Percentiles rank a stretch among this genome's conserved stretches.
These are phyloP conservation scores for Rhagonycha lutea DNA, from an alignment of 2,888 invertebrate species.

Conservation along the genomic window DNA sequence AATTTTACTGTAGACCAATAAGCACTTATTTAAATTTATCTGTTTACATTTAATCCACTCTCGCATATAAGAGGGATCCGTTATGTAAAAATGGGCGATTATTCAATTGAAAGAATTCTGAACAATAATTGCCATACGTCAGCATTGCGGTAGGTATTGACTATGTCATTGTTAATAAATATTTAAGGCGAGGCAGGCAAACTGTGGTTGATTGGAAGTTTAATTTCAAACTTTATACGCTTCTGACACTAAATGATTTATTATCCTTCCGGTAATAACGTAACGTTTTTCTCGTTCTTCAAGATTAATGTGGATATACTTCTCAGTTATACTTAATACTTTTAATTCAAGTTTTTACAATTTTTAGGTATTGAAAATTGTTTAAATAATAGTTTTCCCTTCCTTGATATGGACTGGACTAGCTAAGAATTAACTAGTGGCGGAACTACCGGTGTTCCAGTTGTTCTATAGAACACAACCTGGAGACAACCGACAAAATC, in stretches of 20 bases:
- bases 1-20: neutral
- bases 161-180: neutral
- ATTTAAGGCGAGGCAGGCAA: neutral
- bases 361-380: too few relatives aligned
- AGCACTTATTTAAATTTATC: neutral
- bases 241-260: constrained; percentile 13
- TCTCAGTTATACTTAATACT: neutral
- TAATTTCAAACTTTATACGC: constrained; percentile 13
- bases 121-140: neutral
- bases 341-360: neutral
- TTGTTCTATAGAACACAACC: too few relatives aligned
- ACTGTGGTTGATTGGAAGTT: constrained; percentile 5
- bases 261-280: neutral
- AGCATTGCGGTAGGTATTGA: neutral
- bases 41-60: neutral
- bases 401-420: too few relatives aligned
- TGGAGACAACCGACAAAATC: too few relatives aligned
- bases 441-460: too few relatives aligned
- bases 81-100: neutral
- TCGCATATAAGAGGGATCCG: neutral
- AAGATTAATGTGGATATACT: neutral
- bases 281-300: neutral
- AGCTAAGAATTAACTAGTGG: too few relatives aligned
- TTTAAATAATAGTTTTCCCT: neutral
- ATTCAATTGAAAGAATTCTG: neutral